phyloP scores from a whole-genome alignment of 2,797 vertebrate genomes.

The Rhincodon typus region DNA sequence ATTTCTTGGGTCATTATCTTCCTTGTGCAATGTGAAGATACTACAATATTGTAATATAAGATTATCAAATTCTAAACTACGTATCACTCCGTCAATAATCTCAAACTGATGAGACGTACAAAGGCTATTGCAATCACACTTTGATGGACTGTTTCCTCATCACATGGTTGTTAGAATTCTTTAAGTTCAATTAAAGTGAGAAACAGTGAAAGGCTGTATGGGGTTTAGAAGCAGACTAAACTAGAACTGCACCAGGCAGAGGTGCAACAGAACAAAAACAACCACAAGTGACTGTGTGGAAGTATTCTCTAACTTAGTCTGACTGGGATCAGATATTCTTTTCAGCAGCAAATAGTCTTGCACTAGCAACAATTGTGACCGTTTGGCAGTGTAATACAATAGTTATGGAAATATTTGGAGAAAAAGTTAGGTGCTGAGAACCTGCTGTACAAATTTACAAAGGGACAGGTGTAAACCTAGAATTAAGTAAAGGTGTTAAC shows the following conservation, averaged over 20 bases:
- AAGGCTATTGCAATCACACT: neutral
- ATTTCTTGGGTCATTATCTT: neutral
- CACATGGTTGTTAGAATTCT: neutral
- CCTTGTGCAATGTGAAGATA: neutral
- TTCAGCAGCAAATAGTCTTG: neutral
- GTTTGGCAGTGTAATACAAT: neutral
- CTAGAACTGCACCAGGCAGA: neutral
- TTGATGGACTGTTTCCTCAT: neutral
- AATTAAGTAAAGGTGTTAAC: slow-evolving; percentile 25
- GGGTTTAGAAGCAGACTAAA: neutral
- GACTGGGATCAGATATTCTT: neutral
- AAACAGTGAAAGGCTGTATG: neutral
- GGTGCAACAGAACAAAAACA: neutral
- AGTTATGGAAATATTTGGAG: slow-evolving; percentile 10
- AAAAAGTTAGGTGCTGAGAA: neutral
- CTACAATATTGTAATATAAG: too few species aligned
- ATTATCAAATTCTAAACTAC: neutral
- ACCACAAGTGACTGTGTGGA: neutral
- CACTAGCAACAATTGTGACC: neutral
- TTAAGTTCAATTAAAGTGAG: neutral
- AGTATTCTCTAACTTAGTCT: neutral
- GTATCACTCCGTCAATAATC: neutral
- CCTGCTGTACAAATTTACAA: neutral
- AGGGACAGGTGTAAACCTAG: slow-evolving; percentile 12
- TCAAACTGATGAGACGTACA: neutral